A percentile compares a stretch with the other conserved stretches of the same genome.
phyloP scores from a whole-genome alignment of 2,113 vertebrate genomes.

The Coryphaenoides rupestris region DNA sequence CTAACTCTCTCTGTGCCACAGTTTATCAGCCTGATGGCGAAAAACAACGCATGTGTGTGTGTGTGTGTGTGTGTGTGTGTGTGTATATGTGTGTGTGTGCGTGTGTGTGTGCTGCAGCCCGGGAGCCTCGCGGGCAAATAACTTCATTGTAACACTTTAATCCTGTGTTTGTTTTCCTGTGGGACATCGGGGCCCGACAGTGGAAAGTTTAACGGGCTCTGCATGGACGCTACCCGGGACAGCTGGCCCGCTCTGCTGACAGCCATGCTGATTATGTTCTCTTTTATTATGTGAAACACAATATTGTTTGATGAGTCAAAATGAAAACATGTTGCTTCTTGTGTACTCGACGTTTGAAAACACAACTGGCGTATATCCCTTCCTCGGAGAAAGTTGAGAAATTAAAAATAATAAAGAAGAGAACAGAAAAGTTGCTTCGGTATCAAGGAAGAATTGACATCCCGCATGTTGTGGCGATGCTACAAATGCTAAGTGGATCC shows the following conservation, averaged over 20 bases:
- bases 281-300: constrained; percentile 8
- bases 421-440: too few species aligned
- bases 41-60: too few species aligned
- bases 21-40: too few species aligned
- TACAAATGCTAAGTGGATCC: too few species aligned
- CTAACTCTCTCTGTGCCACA: too few species aligned
- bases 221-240: neutral
- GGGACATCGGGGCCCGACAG: constrained; percentile 50
- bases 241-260: constrained; percentile 23
- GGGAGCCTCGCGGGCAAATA: constrained; percentile 52
- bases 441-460: too few species aligned
- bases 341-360: too few species aligned
- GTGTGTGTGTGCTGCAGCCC: constrained; percentile 32
- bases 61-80: neutral
- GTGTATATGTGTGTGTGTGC: neutral
- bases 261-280: constrained; percentile 21
- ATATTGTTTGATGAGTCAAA: constrained; percentile 20
- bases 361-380: too few species aligned
- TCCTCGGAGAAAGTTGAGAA: too few species aligned
- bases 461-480: too few species aligned
- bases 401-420: too few species aligned
- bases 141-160: constrained; percentile 58
- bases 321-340: too few species aligned
- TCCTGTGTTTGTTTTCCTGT: constrained; percentile 61
- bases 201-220: constrained; percentile 45